Base-by-base conservation (phyloP, 2,888 invertebrate genomes). In the Lumbricus terrestris region DNA sequence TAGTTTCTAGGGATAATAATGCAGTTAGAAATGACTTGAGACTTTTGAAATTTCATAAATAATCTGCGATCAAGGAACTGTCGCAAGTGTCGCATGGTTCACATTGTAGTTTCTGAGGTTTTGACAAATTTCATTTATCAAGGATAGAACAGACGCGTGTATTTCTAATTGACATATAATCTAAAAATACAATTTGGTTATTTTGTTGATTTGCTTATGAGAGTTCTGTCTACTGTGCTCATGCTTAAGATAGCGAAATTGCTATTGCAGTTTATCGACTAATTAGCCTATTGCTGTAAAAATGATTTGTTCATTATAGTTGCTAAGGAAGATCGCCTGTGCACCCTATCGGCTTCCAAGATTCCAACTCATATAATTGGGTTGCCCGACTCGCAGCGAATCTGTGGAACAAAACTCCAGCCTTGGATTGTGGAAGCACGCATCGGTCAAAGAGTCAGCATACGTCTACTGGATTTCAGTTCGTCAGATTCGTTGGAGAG, bases 351-450 rank as follows among this genome's bases (percentile, higher is more conserved):
- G 34, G 88, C 69, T 69, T 69, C 88, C 1, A 37, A 69, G 69
- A 69, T n/a, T n/a, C 69, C 69, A 69, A 69, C 69, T 69, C 69
- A 69, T 69, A 69, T 69, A 29, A 69, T 69, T n/a, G 69, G 69
- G 29, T 3, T 69, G 69, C n/a, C n/a, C 69, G 69, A 69, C 85
- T 34, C 34, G 34, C 35, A 35, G 35, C 85, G 85, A 40, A n/a
- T 33, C 42, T 88, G 88, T 37, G 88, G 88, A 33, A 38, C 88
- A 42, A 42, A 40, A 18, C n/a, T 33, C 37, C 88, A 40, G 18
- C 88, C 88, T 20, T 88, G 88, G 88, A 88, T 40, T 37, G 88
- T 88, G 29, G 40, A 40, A 38, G 37, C 88, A 34, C 33, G n/a
- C 38, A 29, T 37, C 13, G 88, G 88, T 13, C 88, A 88, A 40